Evolutionary conservation across 2,888 invertebrate species (phyloP).

Genomic region (Brenthis daphne): DNA sequence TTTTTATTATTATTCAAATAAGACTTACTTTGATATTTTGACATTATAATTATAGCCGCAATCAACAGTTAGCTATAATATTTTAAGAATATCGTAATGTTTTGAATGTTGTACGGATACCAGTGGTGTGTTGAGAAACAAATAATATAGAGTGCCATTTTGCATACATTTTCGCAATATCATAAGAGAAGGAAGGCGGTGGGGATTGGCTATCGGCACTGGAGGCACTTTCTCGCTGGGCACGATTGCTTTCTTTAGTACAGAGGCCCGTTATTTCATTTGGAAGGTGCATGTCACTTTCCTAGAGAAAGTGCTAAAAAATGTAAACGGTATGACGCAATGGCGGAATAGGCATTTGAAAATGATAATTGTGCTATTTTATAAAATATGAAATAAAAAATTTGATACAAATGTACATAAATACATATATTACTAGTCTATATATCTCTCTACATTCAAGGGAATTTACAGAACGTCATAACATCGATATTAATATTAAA

Average conservation of each 20-base stretch:
- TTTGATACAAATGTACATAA: too few relatives aligned
- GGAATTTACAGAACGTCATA: too few relatives aligned
- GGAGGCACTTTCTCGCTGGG: slow-evolving; percentile 73
- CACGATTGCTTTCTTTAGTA: slow-evolving; percentile 79
- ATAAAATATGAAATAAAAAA: background rate
- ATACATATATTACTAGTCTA: too few relatives aligned
- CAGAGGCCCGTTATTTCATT: slow-evolving; percentile 76
- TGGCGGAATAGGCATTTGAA: slow-evolving; percentile 39
- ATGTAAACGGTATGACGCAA: slow-evolving; percentile 65
- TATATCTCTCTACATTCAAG: too few relatives aligned
- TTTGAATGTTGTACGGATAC: slow-evolving; percentile 22
- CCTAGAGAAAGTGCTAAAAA: slow-evolving; percentile 76
- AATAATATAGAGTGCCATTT: slow-evolving; percentile 41
- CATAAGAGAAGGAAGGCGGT: slow-evolving; percentile 67
- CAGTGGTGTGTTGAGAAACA: slow-evolving; percentile 23
- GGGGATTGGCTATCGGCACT: slow-evolving; percentile 42
- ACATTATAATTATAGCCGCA: background rate
- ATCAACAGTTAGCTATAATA: background rate
- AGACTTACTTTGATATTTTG: background rate
- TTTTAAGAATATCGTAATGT: background rate
- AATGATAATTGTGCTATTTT: background rate
- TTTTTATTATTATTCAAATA: background rate
- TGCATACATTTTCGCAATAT: slow-evolving; percentile 74
- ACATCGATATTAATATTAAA: background rate
- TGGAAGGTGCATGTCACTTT: slow-evolving; percentile 71